Base-by-base conservation (phyloP, 2,797 vertebrate genomes). In the Botia almorhae region DNA sequence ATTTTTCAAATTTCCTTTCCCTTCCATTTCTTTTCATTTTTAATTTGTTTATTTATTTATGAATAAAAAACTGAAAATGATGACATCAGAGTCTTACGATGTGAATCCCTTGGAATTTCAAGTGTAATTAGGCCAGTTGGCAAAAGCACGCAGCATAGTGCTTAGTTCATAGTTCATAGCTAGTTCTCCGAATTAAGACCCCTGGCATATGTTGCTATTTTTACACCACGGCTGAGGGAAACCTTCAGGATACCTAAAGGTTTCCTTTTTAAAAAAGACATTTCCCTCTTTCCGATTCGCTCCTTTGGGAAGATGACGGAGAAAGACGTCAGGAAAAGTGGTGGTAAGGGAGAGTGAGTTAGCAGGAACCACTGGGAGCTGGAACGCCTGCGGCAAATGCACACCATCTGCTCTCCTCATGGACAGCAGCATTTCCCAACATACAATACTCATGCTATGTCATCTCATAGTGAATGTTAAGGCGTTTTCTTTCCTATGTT, bases 381-480 rank as follows among this genome's bases (percentile, higher is more conserved):
- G 76, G 36, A 85, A 74, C 55, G 77, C 80, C 80, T 73, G 64
- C 63, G 80, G 85, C 69, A 14, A 79, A 79, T 58, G 55, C 73
- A 67, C 2, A 39, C 80, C 84, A 87, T 85, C 85, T 87, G 86
- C 84, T 84, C 67, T 74, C 36, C 61, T 63, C 69, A 36, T 81
- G 78, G 70, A 78, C 65, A 39, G 70, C 29, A 67, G 69, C 69
- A 61, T 60, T 19, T 69, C 65, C 63, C 39, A 51, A 58, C 64
- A 55, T 17, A 73, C 51, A 48, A 23, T 50, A 21, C 56, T 21
- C 7, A 53, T 53, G 51, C 74, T 87, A 43, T 43, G 77, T 55
- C 60, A 43, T 56, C 39, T 14, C 21, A 43, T 43, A 43, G 39
- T 43, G 39, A 43, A 43, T 43, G 39, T 43, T 43, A 7, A 43